A percentile compares a stretch with the other conserved stretches of the same genome.
These are phyloP conservation scores for Mustela lutreola DNA, from an alignment of 2,113 vertebrate genomes.

Conservation along the genomic window DNA sequence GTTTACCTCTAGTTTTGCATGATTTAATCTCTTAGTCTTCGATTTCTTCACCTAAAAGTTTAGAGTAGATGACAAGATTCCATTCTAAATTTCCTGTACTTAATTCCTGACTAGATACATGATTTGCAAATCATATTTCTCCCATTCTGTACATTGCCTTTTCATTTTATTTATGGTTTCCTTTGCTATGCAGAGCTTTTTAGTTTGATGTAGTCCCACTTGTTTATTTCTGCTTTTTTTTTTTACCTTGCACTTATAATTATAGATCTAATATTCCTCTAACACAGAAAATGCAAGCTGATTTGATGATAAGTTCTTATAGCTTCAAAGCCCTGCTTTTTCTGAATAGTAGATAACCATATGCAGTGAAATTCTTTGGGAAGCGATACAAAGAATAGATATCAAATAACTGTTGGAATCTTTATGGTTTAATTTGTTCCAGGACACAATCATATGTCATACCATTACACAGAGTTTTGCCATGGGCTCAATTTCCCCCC, in stretches of 20 bases:
- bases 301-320: constrained; percentile 33
- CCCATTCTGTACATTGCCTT: neutral
- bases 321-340: neutral
- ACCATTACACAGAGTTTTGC: constrained; percentile 85
- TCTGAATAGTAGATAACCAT: neutral
- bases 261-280: neutral
- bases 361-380: neutral
- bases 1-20: neutral
- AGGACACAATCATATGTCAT: constrained; percentile 86
- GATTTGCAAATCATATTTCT: neutral
- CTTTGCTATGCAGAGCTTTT: neutral
- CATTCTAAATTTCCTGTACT: neutral
- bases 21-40: neutral
- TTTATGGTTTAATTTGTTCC: constrained; percentile 58
- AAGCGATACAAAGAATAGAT: neutral
- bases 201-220: neutral
- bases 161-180: constrained; percentile 18
- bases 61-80: neutral
- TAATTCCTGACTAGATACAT: neutral
- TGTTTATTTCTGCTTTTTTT: neutral
- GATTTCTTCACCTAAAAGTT: constrained; percentile 42
- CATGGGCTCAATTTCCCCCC: constrained; percentile 85
- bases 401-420: neutral
- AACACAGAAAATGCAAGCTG: neutral
- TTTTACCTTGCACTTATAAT: neutral